Evolutionary conservation across 2,888 invertebrate genomes (phyloP).

Genomic region (Drosophila mulleri): DNA sequence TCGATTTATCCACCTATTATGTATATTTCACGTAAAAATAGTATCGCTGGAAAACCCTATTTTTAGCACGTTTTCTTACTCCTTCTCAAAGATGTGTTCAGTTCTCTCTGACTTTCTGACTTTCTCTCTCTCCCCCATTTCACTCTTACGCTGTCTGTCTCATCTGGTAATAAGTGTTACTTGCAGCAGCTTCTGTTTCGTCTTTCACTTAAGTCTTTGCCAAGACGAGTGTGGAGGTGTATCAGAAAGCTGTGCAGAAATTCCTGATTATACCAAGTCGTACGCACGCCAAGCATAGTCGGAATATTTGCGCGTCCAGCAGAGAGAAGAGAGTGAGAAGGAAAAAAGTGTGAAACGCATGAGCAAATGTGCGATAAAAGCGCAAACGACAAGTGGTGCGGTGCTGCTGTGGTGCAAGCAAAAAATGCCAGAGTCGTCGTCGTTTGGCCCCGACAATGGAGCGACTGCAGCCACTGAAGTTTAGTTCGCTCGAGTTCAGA

Average conservation of each 20-base stretch:
- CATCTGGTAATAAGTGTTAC: not conserved
- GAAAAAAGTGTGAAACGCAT: conserved; percentile 75
- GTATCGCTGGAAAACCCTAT: too few species aligned
- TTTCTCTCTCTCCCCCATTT: too few species aligned
- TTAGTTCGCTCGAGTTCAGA: conserved; percentile 63
- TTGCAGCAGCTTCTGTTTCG: not conserved
- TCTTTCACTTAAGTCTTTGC: not conserved
- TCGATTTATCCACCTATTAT: too few species aligned
- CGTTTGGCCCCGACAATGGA: conserved; percentile 41
- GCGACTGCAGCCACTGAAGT: conserved; percentile 53
- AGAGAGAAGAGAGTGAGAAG: conserved; percentile 9
- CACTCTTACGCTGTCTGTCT: not conserved
- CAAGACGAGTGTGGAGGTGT: conserved; percentile 22
- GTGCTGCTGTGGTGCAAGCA: conserved; percentile 8
- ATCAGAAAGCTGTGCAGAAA: conserved; percentile 22
- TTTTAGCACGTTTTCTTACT: too few species aligned
- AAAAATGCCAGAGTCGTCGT: conserved; percentile 19
- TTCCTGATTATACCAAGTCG: conserved; percentile 53
- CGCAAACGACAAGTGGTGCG: conserved; percentile 20
- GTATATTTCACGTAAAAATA: too few species aligned
- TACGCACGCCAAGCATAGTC: conserved; percentile 71
- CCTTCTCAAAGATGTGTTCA: not conserved
- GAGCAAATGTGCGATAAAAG: conserved; percentile 71
- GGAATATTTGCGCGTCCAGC: conserved; percentile 54
- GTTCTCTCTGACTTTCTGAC: not conserved